Base-by-base conservation (phyloP, 2,113 vertebrate species). In the Mellivora capensis region DNA sequence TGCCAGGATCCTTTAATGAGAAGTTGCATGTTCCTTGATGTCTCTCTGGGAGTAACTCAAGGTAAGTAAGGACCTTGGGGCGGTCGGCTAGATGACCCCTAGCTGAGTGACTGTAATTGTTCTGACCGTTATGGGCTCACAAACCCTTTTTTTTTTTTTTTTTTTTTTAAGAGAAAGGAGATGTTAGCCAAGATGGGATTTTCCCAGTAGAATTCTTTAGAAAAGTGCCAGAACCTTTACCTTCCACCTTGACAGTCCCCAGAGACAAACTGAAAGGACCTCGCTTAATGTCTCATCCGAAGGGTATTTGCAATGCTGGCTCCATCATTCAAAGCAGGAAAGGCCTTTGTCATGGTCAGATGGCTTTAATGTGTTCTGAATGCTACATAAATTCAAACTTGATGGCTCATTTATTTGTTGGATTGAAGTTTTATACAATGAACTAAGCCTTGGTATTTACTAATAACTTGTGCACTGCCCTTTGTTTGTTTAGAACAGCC, bases 361-460 rank as follows among this genome's bases (percentile, higher is more conserved):
- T 98, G 98, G 98, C 98, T 99, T 99, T 99, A 99, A 99, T 99
- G 98, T 98, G 98, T 98, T 99, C 99, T 97, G 97, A 98, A 99
- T 99, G 98, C 98, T 99, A 99, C 99, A 99, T 99, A 99, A 99
- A 99, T 99, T 98, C 98, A 99, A 98, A 98, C 98, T 99, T 98
- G 98, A 99, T 98, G 98, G 98, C 98, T 99, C 98, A 98, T 98
- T 99, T 99, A 99, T 99, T 99, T 99, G 98, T 98, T 98, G 99
- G 98, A 99, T 99, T 98, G 98, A 98, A 99, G 98, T 79, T 98
- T 98, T 98, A 99, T 98, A 98, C 98, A 98, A 98, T 99, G 98
- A 98, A 99, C 98, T 96, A 98, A 99, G 99, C 98, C 98, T 98
- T 98, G 97, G 97, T 98, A 99, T 99, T 99, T 99, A 98, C 98